Evolutionary conservation across 1,140 invertebrate species (phyloP).

Genomic region (Drosophila burlai): DNA sequence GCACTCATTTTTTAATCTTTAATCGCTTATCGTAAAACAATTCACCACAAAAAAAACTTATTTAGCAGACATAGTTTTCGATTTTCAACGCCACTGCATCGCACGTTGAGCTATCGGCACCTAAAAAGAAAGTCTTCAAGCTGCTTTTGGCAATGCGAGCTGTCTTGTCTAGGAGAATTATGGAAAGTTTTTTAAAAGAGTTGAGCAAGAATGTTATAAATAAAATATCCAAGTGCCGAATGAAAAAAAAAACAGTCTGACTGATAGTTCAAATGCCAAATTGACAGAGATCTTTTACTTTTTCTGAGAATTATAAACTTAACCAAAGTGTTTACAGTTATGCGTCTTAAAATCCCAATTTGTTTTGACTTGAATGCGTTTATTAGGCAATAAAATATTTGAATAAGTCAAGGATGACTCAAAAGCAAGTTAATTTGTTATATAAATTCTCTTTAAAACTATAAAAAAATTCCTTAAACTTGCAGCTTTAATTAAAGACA

Average conservation of each 20-base stretch:
- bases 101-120: too few relatives aligned
- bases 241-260: neutral
- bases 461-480: neutral
- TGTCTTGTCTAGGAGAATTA: conserved; percentile 31
- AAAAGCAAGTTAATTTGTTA: neutral
- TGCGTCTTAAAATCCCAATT: neutral
- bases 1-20: neutral
- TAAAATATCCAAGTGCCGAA: conserved; percentile 26
- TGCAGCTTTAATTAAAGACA: neutral
- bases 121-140: conserved; percentile 4
- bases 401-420: neutral
- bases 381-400: neutral
- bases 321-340: too few relatives aligned
- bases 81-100: too few relatives aligned
- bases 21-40: neutral
- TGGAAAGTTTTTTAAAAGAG: conserved; percentile 24
- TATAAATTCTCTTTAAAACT: neutral
- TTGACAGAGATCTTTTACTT: neutral
- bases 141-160: conserved; percentile 30
- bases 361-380: neutral
- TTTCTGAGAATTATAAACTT: neutral
- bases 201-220: conserved; percentile 13
- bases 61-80: too few relatives aligned
- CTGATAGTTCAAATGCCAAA: neutral
- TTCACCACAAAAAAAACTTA: too few relatives aligned